Evolutionary conservation across 2,888 invertebrate genomes (phyloP), one percentile per base, ranked within the genome.

Genomic region (Congeria kusceri): DNA sequence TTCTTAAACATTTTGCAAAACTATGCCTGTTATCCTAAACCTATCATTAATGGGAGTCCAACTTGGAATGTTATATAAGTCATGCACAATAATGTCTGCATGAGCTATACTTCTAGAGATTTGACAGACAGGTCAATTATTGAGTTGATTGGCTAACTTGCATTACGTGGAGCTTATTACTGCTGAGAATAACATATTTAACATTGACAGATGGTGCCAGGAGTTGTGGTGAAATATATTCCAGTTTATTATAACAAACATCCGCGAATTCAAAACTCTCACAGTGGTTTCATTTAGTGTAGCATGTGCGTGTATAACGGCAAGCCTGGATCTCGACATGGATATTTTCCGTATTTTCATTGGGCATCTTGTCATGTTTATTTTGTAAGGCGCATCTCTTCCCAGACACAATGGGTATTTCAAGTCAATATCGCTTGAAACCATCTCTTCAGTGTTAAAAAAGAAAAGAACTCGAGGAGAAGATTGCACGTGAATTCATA

Each of bases 91-190:
- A n/a, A n/a, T n/a, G n/a, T n/a, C n/a, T n/a, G n/a, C n/a, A n/a
- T n/a, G n/a, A n/a, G n/a, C n/a, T n/a, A n/a, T n/a, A n/a, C n/a
- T n/a, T n/a, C n/a, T n/a, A n/a, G n/a, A n/a, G n/a, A n/a, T n/a
- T n/a, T n/a, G n/a, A n/a, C n/a, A n/a, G n/a, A n/a, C n/a, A n/a
- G n/a, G n/a, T n/a, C n/a, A n/a, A n/a, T n/a, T n/a, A n/a, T n/a
- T n/a, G n/a, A n/a, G n/a, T n/a, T n/a, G n/a, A n/a, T n/a, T 65
- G 7, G 5, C 46, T 28, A 27, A 5, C n/a, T 29, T 65, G 53
- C 65, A 65, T 66, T 13, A 25, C 23, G 56, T 44, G 39, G 13
- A 66, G 66, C 20, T 66, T 66, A 25, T 66, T 66, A 9, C 44
- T 20, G 18, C 32, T 32, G 9, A 57, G 15, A 44, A 32, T 44